Evolutionary conservation across 1,140 invertebrate species (phyloP), one percentile per base, ranked within the genome.

Genomic region (Penaeus indicus): DNA sequence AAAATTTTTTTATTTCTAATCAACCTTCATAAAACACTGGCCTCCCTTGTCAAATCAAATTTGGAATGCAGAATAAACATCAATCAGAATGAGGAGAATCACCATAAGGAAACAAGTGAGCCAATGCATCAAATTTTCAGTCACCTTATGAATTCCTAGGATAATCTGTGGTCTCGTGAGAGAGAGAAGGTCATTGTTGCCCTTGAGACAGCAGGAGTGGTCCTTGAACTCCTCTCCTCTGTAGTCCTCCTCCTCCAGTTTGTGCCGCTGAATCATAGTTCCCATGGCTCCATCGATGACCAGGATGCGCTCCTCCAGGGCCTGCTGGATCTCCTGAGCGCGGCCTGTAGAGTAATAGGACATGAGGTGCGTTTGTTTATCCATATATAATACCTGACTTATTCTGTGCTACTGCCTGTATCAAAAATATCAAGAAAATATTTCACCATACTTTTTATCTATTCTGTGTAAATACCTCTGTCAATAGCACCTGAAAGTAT

Each of bases 221-320:
- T 94, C 91, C 85, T 90, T 92, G 88, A 95, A 94, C 88, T 93
- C 92, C 72, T 92, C 87, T 8, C 94, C 94, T 75, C 94, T 90
- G 89, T 94, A 95, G 91, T 95, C 94, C 42, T 93, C 92, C 91
- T 95, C 95, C 77, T 94, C 93, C 75, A 95, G 92, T 60, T 92
- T 91, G 86, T 94, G 92, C 67, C 92, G 91, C 90, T 95, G 95
- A 72, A 95, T 95, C 95, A 95, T 95, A 10, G 95, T 95, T 38
- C 95, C 95, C 95, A 95, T 95, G 11, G 94, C 95, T 69, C 95
- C 95, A 93, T 95, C 95, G 91, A 95, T 94, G 60, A 95, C 93
- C 91, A 95, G 92, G 84, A 95, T 95, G 63, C 94, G 91, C 42
- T 92, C 90, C n/a, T 90, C 81, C 78, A 93, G 77, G 72, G 90